Percentiles rank a stretch among this genome's conserved stretches.
Evolutionary conservation across 1,140 invertebrate genomes (phyloP).

Genomic region (Drosophila subpulchrella): DNA sequence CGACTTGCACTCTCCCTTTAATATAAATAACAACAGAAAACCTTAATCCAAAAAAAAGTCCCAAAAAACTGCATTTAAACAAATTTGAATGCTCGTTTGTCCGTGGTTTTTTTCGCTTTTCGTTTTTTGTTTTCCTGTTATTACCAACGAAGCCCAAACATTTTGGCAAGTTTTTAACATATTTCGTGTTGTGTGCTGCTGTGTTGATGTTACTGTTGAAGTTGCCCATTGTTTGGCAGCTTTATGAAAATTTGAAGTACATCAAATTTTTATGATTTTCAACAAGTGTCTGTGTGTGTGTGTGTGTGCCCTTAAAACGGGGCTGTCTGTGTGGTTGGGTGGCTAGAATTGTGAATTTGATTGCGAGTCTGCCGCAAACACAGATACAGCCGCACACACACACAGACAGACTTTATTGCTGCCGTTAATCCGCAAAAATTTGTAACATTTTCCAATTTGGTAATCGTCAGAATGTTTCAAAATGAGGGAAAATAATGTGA

Average conservation of each 20-base stretch:
- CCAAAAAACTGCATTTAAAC: slow-evolving; percentile 60
- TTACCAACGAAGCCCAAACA: slow-evolving; percentile 10
- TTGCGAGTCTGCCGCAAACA: slow-evolving; percentile 40
- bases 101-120: slow-evolving; percentile 4
- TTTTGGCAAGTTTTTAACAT: slow-evolving; percentile 38
- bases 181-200: slow-evolving; percentile 6
- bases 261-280: slow-evolving; percentile 69
- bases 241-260: slow-evolving; percentile 70
- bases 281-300: slow-evolving; percentile 47
- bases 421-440: slow-evolving; percentile 50
- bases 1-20: no score
- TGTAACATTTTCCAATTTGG: slow-evolving; percentile 53
- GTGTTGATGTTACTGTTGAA: slow-evolving; percentile 29
- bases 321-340: neutral
- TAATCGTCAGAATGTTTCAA: slow-evolving; percentile 39
- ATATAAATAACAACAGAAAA: neutral
- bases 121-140: neutral
- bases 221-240: slow-evolving; percentile 62
- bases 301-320: neutral
- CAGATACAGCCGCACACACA: slow-evolving; percentile 19
- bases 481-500: slow-evolving; percentile 15
- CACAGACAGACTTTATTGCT: slow-evolving; percentile 33
- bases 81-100: slow-evolving; percentile 40
- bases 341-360: slow-evolving; percentile 54
- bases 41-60: slow-evolving; percentile 3